Evolutionary conservation across 2,113 vertebrate species (phyloP).

Genomic region (Theristicus caerulescens): DNA sequence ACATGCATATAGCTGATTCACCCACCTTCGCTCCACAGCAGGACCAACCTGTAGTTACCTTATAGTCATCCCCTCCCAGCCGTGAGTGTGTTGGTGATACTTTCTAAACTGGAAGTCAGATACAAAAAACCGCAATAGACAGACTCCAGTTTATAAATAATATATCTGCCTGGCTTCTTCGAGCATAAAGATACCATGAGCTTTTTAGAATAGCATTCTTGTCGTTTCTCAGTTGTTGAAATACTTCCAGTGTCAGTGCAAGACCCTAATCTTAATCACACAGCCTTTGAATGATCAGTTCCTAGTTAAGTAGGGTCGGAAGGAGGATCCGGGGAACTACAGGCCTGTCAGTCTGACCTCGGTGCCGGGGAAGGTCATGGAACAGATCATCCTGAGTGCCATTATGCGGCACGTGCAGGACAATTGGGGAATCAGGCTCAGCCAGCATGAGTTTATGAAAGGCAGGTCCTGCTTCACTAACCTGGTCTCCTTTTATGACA

Average conservation of each 20-base stretch:
- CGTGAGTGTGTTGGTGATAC: neutral
- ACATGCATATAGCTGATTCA: neutral
- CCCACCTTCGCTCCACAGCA: neutral
- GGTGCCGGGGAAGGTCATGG: too few relatives aligned
- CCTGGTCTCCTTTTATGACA: too few relatives aligned
- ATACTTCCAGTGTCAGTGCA: neutral
- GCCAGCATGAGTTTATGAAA: too few relatives aligned
- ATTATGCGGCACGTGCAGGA: too few relatives aligned
- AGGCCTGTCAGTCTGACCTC: too few relatives aligned
- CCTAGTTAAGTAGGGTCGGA: neutral
- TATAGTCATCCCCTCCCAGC: neutral
- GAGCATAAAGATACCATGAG: neutral
- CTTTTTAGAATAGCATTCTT: neutral
- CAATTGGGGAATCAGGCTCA: too few relatives aligned
- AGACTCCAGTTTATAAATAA: neutral
- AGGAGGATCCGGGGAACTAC: too few relatives aligned
- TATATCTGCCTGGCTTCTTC: neutral
- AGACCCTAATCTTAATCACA: neutral
- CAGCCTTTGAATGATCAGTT: neutral
- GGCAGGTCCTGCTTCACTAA: too few relatives aligned
- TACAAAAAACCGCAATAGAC: neutral
- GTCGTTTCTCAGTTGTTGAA: neutral
- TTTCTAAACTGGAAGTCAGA: neutral
- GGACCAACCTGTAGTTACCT: neutral
- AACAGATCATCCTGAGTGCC: too few relatives aligned